Conservation (phyloP, 2,888 invertebrate genomes). For the Smittia aterrima region DNA sequence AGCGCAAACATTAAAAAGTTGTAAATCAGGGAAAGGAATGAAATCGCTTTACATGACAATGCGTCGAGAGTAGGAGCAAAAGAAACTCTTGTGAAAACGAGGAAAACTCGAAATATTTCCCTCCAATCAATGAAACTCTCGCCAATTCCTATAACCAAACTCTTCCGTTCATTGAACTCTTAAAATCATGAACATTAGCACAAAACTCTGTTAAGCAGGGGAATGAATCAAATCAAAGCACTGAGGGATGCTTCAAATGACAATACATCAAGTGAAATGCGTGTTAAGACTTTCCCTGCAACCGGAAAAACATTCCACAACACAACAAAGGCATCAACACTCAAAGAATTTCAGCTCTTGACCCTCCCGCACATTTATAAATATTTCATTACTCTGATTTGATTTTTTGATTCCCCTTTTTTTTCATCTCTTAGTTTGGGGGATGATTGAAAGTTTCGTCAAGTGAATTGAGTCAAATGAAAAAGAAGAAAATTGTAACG, state of each 20-base stretch:
- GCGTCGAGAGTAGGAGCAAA: background rate
- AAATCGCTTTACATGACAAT: constrained; percentile 17
- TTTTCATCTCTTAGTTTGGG: background rate
- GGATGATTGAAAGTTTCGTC: background rate
- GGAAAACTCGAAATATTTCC: too few species aligned
- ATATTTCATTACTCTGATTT: constrained; percentile 30
- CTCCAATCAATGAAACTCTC: too few species aligned
- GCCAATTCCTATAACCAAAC: too few species aligned
- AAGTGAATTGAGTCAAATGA: background rate
- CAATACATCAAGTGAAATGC: background rate
- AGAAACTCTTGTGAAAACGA: background rate
- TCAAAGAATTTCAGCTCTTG: background rate
- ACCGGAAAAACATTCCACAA: constrained; percentile 7
- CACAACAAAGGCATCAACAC: background rate
- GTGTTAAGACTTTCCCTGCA: background rate
- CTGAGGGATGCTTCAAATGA: too few species aligned
- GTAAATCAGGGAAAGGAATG: background rate
- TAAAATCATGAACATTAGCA: too few species aligned
- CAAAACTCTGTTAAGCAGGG: too few species aligned
- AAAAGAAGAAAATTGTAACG: background rate
- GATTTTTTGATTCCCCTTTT: constrained; percentile 26
- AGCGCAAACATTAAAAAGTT: constrained; percentile 11
- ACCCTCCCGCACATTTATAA: constrained; percentile 23
- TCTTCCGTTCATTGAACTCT: too few species aligned
- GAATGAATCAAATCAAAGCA: too few species aligned